Percentiles rank a stretch among this genome's conserved stretches.
phyloP scores from a whole-genome alignment of 2,888 invertebrate genomes.

The Colletes collaris region DNA sequence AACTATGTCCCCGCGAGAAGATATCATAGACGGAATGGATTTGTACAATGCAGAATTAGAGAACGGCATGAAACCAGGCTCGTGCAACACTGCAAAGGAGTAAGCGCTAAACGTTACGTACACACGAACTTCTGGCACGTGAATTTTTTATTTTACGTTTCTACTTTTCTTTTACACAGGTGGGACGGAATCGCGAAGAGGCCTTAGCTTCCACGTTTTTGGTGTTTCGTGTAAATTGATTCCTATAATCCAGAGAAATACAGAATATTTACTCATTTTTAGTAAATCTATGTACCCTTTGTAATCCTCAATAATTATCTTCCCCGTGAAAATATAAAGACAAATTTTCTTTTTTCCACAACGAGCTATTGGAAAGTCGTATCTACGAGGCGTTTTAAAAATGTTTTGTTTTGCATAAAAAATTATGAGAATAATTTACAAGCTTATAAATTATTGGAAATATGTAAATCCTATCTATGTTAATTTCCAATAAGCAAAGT shows the following conservation, averaged over 20 bases:
- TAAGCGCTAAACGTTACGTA: slow-evolving; percentile 54
- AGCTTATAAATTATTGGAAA: no score
- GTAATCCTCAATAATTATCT: no score
- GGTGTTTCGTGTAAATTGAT: not conserved
- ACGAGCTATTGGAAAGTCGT: no score
- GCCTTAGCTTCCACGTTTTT: not conserved
- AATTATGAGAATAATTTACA: no score
- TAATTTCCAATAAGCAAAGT: no score
- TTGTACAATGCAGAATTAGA: slow-evolving; percentile 67
- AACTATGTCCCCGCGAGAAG: slow-evolving; percentile 66
- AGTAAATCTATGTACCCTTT: no score
- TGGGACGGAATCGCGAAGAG: slow-evolving; percentile 38
- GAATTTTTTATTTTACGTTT: not conserved
- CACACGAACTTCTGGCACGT: no score
- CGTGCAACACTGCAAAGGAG: slow-evolving; percentile 76
- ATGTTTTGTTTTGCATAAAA: no score
- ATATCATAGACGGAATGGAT: slow-evolving; percentile 68
- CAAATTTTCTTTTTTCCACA: no score
- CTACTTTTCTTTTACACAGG: slow-evolving; percentile 24
- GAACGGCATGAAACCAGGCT: slow-evolving; percentile 65
- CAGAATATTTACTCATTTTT: not conserved
- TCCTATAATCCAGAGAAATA: slow-evolving; percentile 1
- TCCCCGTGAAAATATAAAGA: no score
- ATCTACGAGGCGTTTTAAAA: no score
- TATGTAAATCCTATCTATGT: no score